These are phyloP conservation scores for Nezara viridula DNA, from an alignment of 2,888 invertebrate genomes.

Conservation along the genomic window DNA sequence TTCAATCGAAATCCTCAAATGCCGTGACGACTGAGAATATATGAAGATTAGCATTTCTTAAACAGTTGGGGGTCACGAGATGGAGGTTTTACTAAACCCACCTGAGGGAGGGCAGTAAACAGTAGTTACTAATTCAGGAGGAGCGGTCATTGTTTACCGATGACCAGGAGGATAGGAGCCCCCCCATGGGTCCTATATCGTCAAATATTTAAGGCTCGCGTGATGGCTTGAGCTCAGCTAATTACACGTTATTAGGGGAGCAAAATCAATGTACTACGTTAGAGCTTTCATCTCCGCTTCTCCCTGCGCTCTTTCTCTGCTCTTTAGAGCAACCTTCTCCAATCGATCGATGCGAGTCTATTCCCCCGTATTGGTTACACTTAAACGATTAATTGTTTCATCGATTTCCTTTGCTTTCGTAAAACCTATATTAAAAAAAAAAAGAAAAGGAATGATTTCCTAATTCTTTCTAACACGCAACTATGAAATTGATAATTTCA, in stretches of 20 bases:
- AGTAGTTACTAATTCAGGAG: conserved; percentile 38
- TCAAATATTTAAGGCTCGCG: conserved; percentile 56
- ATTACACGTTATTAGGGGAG: conserved; percentile 41
- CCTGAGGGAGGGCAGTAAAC: conserved; percentile 43
- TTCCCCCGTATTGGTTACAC: not conserved
- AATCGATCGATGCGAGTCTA: not conserved
- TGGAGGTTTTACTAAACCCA: conserved; percentile 36
- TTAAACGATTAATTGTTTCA: not conserved
- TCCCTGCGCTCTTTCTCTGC: not conserved
- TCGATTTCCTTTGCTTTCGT: not conserved
- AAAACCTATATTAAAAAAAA: too few species aligned
- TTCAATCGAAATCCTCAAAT: not conserved
- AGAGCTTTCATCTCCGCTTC: conserved; percentile 10
- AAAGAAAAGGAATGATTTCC: too few species aligned
- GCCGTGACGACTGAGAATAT: not conserved
- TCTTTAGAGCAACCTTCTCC: not conserved
- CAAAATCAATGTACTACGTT: conserved; percentile 42
- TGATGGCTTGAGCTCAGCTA: conserved; percentile 23
- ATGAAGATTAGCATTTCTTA: not conserved
- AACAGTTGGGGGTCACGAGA: not conserved
- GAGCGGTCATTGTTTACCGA: conserved; percentile 56
- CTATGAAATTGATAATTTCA: too few species aligned
- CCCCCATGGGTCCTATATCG: conserved; percentile 52
- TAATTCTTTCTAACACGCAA: not conserved
- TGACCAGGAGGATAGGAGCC: conserved; percentile 54